Evolutionary conservation across 2,888 invertebrate species (phyloP), one percentile per base, ranked within the genome.

Genomic region (Ochropleura plecta): DNA sequence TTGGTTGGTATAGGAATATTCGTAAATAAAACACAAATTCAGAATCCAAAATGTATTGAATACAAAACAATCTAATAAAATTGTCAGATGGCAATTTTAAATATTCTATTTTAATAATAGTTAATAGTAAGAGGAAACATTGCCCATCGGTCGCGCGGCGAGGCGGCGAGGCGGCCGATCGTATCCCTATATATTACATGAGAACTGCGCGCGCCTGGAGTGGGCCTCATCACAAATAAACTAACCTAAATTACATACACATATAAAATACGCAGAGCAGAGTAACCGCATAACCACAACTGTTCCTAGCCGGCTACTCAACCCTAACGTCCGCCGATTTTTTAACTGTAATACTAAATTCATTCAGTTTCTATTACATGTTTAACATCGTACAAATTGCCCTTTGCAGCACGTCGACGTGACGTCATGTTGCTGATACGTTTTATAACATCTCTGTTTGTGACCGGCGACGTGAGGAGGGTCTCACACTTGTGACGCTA

Each of bases 31-130:
- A 90, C 86, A 89, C 9, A 66, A 77, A 73, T 81, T 93, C 91
- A 93, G 95, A 95, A 94, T 96, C 95, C 95, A 96, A 96, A 91
- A 95, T 95, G 94, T 96, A 96, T 95, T 96, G 94, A 96, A 95
- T 96, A 96, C 93, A 96, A 96, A 96, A 96, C 95, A 95, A 95
- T 94, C 92, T 95, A 95, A 94, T 94, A 94, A 94, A 95, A 95
- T 94, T 93, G 94, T 94, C 95, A 89, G 93, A 88, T 94, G 94
- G 94, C 95, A 95, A 95, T 95, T 95, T 94, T 88, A 93, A 94
- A 94, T 94, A 93, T 90, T 92, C 93, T 94, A 95, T 93, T 90
- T 89, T 91, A 93, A 93, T 93, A 94, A 93, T 93, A 95, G 92
- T 93, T 90, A 90, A 90, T 90, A 91, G 86, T 86, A 86, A 87